Evolutionary conservation across 2,797 vertebrate genomes (phyloP).

Genomic region (Yasuhikotakia modesta): DNA sequence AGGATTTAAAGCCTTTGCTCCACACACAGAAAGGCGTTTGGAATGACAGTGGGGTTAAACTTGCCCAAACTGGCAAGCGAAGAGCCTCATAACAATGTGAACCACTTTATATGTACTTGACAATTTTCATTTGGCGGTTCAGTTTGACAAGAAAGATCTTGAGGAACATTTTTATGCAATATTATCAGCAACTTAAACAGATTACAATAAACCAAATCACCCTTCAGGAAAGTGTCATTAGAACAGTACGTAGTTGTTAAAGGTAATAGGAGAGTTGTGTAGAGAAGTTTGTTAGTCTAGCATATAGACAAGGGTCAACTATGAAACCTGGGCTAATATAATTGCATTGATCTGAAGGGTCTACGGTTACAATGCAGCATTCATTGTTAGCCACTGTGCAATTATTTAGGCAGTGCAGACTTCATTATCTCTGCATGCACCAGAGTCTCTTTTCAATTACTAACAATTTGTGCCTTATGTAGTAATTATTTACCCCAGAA

Average conservation of each 20-base stretch:
- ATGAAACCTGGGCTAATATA: slow-evolving; percentile 64
- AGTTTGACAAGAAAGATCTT: not conserved
- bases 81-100: no score
- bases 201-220: not conserved
- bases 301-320: slow-evolving; percentile 62
- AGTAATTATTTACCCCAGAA: slow-evolving; percentile 72
- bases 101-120: not conserved
- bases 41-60: slow-evolving; percentile 24
- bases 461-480: slow-evolving; percentile 72
- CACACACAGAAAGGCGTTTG: slow-evolving; percentile 28
- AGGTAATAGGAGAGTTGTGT: not conserved
- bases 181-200: not conserved
- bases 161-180: not conserved
- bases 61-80: not conserved
- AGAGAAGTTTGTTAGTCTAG: slow-evolving; percentile 18
- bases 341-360: slow-evolving; percentile 71
- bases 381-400: slow-evolving; percentile 75
- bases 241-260: slow-evolving; percentile 9
- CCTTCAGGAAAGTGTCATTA: slow-evolving; percentile 12
- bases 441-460: slow-evolving; percentile 75
- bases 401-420: slow-evolving; percentile 75
- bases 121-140: not conserved
- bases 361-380: slow-evolving; percentile 68
- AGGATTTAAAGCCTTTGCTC: slow-evolving; percentile 38
- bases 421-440: slow-evolving; percentile 73